These are phyloP conservation scores for Aphidius gifuensis DNA, from an alignment of 1,140 invertebrate genomes.

Conservation along the genomic window DNA sequence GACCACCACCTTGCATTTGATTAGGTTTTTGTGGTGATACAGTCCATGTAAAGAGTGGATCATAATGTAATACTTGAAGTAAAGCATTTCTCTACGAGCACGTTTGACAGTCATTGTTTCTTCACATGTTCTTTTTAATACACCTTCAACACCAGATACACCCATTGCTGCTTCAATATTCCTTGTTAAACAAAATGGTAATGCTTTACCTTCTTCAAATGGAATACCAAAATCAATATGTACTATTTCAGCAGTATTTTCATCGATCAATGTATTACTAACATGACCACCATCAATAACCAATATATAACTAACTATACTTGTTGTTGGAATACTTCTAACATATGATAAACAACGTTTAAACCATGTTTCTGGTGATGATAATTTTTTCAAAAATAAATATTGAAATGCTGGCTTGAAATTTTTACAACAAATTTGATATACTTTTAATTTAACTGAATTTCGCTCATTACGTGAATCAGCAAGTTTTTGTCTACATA, in stretches of 20 bases:
- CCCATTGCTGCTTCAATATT: conserved; percentile 92
- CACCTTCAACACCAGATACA: conserved; percentile 81
- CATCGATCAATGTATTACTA: conserved; percentile 88
- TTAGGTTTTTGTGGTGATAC: conserved; percentile 61
- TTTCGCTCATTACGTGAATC: conserved; percentile 27
- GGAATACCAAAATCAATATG: conserved; percentile 95
- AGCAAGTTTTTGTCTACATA: conserved; percentile 57
- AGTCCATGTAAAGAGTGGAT: conserved; percentile 88
- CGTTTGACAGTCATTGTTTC: conserved; percentile 82
- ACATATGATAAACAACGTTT: conserved; percentile 79
- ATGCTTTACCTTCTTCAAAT: conserved; percentile 89
- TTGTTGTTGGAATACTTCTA: conserved; percentile 78
- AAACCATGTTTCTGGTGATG: conserved; percentile 81
- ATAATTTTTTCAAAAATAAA: conserved; percentile 86
- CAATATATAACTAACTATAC: conserved; percentile 90
- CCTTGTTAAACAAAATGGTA: conserved; percentile 86
- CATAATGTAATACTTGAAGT: conserved; percentile 88
- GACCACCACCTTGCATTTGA: conserved; percentile 46
- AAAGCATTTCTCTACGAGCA: conserved; percentile 78
- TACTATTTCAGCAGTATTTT: conserved; percentile 82
- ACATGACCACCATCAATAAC: conserved; percentile 90
- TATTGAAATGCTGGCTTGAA: conserved; percentile 87
- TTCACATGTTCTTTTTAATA: conserved; percentile 84
- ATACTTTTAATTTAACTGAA: conserved; percentile 61
- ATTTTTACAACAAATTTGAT: conserved; percentile 67